Percentiles rank a stretch among this genome's conserved stretches.
Conservation (phyloP, 2,113 vertebrate genomes). For the Lipophrys pholis region DNA sequence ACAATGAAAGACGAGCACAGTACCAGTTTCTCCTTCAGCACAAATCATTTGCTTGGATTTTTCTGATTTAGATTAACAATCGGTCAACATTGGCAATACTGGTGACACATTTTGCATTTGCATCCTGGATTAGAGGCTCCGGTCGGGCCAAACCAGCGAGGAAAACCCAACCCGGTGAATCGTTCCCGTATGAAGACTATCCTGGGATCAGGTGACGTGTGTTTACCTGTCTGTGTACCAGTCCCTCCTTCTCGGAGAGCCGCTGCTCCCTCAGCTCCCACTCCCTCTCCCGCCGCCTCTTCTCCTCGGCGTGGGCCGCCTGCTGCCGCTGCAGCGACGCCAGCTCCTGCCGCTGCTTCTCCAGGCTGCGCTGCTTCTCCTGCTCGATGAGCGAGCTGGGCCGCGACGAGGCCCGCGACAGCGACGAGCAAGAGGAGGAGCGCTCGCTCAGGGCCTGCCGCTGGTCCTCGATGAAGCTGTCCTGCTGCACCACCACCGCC, state of each 20-base stretch:
- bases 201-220: conserved; percentile 1
- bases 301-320: conserved; percentile 90
- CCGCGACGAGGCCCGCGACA: conserved; percentile 80
- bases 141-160: too few relatives aligned
- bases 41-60: too few relatives aligned
- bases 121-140: too few relatives aligned
- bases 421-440: conserved; percentile 60
- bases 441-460: conserved; percentile 89
- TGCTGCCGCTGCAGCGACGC: conserved; percentile 93
- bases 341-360: conserved; percentile 95
- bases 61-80: too few relatives aligned
- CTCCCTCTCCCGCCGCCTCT: conserved; percentile 84
- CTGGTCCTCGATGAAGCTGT: conserved; percentile 96
- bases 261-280: conserved; percentile 89
- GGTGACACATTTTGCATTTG: too few relatives aligned
- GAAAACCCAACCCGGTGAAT: too few relatives aligned
- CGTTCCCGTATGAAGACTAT: too few relatives aligned
- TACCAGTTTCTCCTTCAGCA: too few relatives aligned
- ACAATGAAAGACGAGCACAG: too few relatives aligned
- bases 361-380: conserved; percentile 97
- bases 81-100: too few relatives aligned
- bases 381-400: conserved; percentile 92
- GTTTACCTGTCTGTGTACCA: conserved; percentile 74
- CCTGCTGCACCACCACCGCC: conserved; percentile 95
- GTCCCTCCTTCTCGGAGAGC: conserved; percentile 84